Evolutionary conservation across 53 echinoderm and acorn worm species (phyloP).

Genomic region (Antedon mediterranea): DNA sequence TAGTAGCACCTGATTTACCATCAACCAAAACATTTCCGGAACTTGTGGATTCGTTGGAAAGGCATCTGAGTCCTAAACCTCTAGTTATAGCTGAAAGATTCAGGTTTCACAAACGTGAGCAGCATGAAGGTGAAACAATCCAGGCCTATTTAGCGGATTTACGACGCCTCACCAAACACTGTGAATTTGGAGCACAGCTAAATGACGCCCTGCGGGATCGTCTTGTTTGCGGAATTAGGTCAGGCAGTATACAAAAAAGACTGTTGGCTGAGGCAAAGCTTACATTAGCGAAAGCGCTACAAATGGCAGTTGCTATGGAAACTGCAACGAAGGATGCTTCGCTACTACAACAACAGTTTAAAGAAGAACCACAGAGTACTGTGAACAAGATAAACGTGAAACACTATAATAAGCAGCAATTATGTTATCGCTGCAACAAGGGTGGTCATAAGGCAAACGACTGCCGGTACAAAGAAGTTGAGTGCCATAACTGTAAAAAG

Average conservation of each 20-base stretch:
- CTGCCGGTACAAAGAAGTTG: background rate
- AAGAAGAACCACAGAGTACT: background rate
- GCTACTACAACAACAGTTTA: too few relatives aligned
- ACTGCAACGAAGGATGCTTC: too few relatives aligned
- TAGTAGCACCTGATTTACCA: slow-evolving; percentile 30
- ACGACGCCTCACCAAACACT: slow-evolving; percentile 23
- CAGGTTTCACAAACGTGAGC: slow-evolving; percentile 41
- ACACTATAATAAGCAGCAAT: background rate
- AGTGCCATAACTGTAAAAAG: background rate
- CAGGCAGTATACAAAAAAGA: slow-evolving; percentile 23
- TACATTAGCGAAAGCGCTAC: slow-evolving; percentile 22
- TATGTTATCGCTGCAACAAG: background rate
- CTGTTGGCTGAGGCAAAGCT: slow-evolving; percentile 37
- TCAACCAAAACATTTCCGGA: slow-evolving; percentile 17
- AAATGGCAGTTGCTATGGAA: too few relatives aligned
- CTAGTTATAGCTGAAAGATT: slow-evolving; percentile 48
- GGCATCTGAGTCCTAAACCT: slow-evolving; percentile 31
- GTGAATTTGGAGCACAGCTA: slow-evolving; percentile 34
- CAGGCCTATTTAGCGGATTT: slow-evolving; percentile 26
- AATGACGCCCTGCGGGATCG: slow-evolving; percentile 34
- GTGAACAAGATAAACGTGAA: background rate
- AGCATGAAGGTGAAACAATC: slow-evolving; percentile 27
- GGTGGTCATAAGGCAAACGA: background rate
- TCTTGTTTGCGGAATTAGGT: slow-evolving; percentile 32
- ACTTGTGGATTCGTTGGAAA: slow-evolving; percentile 18